Conservation (phyloP, 2,888 invertebrate species). For the Lasioglossum marginatum region DNA sequence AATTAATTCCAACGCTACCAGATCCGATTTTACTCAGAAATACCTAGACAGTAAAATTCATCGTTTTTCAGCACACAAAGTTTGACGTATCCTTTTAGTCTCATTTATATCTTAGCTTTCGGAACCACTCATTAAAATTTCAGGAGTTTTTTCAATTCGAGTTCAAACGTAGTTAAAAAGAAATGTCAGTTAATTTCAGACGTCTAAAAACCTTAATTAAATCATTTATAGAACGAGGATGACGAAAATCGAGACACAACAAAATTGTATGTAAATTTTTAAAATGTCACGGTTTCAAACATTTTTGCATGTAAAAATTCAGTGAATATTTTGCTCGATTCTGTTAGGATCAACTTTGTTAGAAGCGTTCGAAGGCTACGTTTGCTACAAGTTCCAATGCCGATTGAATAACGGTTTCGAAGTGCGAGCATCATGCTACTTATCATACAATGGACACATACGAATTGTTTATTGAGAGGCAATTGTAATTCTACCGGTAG, state of each 20-base stretch:
- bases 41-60: too few species aligned
- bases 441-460: conserved; percentile 52
- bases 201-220: not conserved
- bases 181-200: not conserved
- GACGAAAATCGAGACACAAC: not conserved
- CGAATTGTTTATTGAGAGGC: conserved; percentile 37
- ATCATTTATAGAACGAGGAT: not conserved
- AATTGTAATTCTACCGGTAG: conserved; percentile 40
- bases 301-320: not conserved
- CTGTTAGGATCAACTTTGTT: not conserved
- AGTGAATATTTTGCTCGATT: too few species aligned
- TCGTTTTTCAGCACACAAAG: not conserved
- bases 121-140: not conserved
- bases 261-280: not conserved
- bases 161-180: not conserved
- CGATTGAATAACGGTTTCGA: conserved; percentile 48
- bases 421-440: not conserved
- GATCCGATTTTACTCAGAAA: not conserved
- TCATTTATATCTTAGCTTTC: not conserved
- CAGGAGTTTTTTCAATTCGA: not conserved
- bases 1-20: not conserved
- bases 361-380: conserved; percentile 21
- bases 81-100: not conserved
- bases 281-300: not conserved
- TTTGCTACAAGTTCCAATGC: conserved; percentile 8